phyloP scores from a whole-genome alignment of 2,113 vertebrate genomes.

The Notechis scutatus region DNA sequence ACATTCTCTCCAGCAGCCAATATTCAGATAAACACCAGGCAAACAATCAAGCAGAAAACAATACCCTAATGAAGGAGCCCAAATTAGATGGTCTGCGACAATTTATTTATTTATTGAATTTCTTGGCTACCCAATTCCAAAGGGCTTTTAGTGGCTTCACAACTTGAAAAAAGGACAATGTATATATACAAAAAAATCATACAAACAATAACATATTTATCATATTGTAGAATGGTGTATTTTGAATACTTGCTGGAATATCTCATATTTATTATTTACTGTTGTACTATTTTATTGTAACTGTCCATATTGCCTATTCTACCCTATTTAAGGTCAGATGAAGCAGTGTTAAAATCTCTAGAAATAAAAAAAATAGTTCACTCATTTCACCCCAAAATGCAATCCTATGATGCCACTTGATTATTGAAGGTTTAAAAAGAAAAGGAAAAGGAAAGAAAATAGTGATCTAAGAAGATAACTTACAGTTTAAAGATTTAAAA shows the following conservation, averaged over 20 bases:
- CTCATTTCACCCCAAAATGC: not conserved
- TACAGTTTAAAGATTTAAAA: not conserved
- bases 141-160: not conserved
- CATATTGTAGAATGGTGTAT: not conserved
- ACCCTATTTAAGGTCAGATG: not conserved
- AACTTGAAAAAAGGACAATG: not conserved
- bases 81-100: not conserved
- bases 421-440: not conserved
- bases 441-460: not conserved
- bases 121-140: not conserved
- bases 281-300: not conserved
- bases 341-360: not conserved
- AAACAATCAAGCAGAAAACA: not conserved
- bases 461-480: not conserved
- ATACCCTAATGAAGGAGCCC: not conserved
- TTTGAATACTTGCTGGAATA: not conserved
- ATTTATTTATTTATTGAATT: too few species aligned
- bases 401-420: not conserved
- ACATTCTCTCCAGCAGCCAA: not conserved
- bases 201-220: not conserved
- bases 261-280: not conserved
- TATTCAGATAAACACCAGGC: not conserved
- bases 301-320: not conserved
- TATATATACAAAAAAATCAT: not conserved
- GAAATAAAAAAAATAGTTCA: not conserved